Conservation (phyloP, 2,888 invertebrate genomes). For the Entomobrya multifasciata region DNA sequence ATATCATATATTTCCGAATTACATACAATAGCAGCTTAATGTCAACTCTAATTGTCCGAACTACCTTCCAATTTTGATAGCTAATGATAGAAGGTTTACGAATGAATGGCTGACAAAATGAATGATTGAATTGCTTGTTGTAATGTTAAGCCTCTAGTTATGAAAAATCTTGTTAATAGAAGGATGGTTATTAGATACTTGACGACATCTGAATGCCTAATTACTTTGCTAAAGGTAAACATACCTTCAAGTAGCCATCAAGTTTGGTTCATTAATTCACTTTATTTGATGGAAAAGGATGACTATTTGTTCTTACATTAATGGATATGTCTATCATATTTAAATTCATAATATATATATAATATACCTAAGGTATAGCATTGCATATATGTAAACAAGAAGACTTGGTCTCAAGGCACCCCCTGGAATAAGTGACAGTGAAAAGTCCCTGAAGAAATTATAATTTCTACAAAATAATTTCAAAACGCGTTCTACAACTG, state of each 20-base stretch:
- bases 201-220: conserved; percentile 48
- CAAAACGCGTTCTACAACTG: too few relatives aligned
- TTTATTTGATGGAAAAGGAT: too few relatives aligned
- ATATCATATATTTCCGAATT: conserved; percentile 20
- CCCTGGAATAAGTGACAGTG: too few relatives aligned
- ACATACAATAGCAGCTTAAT: conserved; percentile 58
- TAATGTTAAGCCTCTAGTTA: not conserved
- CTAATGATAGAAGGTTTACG: conserved; percentile 20
- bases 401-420: too few relatives aligned
- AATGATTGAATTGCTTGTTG: not conserved
- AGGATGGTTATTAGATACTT: not conserved
- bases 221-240: conserved; percentile 25
- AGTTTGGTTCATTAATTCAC: too few relatives aligned
- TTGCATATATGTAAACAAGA: too few relatives aligned
- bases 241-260: conserved; percentile 15
- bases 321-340: too few relatives aligned
- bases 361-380: too few relatives aligned
- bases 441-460: too few relatives aligned
- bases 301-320: too few relatives aligned
- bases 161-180: conserved; percentile 3
- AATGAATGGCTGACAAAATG: conserved; percentile 26
- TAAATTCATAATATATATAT: too few relatives aligned
- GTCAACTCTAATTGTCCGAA: conserved; percentile 60
- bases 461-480: too few relatives aligned
- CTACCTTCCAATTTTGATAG: conserved; percentile 41